These are phyloP conservation scores for Pangasianodon gigas DNA, from an alignment of 2,113 vertebrate species.

Conservation along the genomic window DNA sequence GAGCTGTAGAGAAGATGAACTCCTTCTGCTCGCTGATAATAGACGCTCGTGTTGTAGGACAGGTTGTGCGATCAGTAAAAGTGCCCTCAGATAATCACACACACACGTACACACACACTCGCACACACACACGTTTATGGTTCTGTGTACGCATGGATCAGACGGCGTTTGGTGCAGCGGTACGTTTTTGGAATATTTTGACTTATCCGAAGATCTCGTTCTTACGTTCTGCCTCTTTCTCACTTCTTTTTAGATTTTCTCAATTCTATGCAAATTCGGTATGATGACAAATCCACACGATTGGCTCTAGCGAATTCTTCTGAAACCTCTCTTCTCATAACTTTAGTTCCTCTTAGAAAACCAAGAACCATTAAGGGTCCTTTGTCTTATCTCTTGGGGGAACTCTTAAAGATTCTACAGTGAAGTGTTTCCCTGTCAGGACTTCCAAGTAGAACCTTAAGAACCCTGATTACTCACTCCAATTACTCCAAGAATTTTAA, in stretches of 20 bases:
- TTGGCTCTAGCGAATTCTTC: neutral
- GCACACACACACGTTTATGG: neutral
- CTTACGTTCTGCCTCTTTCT: neutral
- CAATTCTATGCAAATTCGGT: neutral
- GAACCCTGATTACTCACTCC: neutral
- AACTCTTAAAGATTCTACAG: neutral
- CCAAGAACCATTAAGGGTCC: neutral
- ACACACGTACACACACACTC: neutral
- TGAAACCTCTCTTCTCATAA: neutral
- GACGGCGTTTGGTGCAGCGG: neutral
- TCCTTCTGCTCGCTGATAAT: conserved; percentile 10
- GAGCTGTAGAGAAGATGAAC: conserved; percentile 21
- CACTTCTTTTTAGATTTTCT: neutral
- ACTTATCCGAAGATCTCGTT: neutral
- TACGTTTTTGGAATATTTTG: neutral
- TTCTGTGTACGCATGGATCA: neutral
- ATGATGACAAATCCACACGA: neutral
- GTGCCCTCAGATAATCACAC: neutral
- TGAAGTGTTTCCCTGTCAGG: neutral
- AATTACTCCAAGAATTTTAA: neutral
- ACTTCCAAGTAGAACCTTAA: neutral
- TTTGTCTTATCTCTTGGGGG: neutral
- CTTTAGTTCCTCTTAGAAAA: neutral
- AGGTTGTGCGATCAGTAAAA: neutral
- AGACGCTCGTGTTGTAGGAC: neutral